Base-by-base conservation (phyloP, 1,140 invertebrate genomes). In the Latrodectus geometricus region DNA sequence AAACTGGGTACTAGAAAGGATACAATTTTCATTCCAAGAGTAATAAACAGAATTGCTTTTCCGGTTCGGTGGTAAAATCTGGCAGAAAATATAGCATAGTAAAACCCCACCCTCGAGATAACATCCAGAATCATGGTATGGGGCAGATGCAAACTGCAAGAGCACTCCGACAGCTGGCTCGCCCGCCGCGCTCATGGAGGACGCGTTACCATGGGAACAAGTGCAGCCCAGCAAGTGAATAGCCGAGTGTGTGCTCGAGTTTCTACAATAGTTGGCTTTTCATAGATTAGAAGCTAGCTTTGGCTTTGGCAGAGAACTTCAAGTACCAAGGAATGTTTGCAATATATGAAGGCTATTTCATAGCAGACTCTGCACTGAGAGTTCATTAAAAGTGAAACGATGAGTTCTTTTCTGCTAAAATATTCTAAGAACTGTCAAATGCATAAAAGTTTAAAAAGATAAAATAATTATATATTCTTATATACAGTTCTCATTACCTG, bases 131-230 rank as follows among this genome's bases (percentile, higher is more conserved):
- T 69, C 68, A 7, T 69, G 9, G 68, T 11, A 15, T 9, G 21
- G 21, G 21, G 17, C 66, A 69, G 66, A 69, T 20, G 72, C 72
- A 17, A 49, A 17, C 14, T 48, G 54, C 54, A 65, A 70, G 74
- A 82, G 52, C 66, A 2, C 66, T 15, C 20, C 54, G 70, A 83
- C 80, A 83, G 80, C 80, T 83, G 80, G 80, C 21, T 21, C 12
- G 68, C 75, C 21, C 17, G 21, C 68, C 21, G 9, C 14, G 65
- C 20, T 49, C 54, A 50, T n/a, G 52, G 66, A 52, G 49, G 50
- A 70, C 52, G 35, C 56, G 80, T 83, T 83, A 70, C 80, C 52
- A 83, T 83, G 50, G 80, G 70, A 83, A 83, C 80, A 74, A 83
- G 79, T 82, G 79, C 79, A 49, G 52, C 49, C n/a, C n/a, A 17